Percentiles rank a stretch among this genome's conserved stretches.
These are phyloP conservation scores for Nyctereutes procyonoides DNA, from an alignment of 2,113 vertebrate genomes.

Conservation along the genomic window DNA sequence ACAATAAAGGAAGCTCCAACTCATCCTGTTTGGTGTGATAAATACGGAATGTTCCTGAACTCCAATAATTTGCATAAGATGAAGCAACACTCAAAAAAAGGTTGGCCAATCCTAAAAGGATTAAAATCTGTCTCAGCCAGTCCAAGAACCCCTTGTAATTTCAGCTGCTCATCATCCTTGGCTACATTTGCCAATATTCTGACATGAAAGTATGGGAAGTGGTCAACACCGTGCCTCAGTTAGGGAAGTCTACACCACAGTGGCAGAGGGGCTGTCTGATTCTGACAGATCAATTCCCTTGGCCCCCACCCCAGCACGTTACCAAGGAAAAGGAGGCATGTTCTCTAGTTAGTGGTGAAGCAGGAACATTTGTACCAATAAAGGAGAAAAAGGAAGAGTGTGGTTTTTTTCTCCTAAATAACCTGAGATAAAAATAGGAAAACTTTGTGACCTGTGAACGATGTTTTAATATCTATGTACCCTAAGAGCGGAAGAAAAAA, in stretches of 20 bases:
- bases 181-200: constrained; percentile 73
- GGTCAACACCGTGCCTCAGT: not conserved
- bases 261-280: constrained; percentile 47
- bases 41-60: constrained; percentile 80
- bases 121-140: constrained; percentile 60
- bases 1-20: constrained; percentile 58
- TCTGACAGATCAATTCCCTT: constrained; percentile 58
- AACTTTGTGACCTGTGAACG: not conserved
- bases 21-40: constrained; percentile 75
- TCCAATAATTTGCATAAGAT: constrained; percentile 77
- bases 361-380: not conserved
- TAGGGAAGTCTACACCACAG: constrained; percentile 48
- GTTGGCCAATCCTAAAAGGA: constrained; percentile 80
- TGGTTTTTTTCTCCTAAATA: not conserved
- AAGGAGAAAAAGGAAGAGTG: not conserved
- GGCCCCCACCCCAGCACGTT: not conserved
- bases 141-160: constrained; percentile 70
- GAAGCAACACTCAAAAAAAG: constrained; percentile 82
- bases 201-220: constrained; percentile 68
- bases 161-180: constrained; percentile 56
- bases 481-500: not conserved
- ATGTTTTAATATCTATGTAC: not conserved
- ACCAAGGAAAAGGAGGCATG: not conserved
- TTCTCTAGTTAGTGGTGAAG: not conserved
- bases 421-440: not conserved